Conservation (phyloP, 2,888 invertebrate species). For the Nycteola revayana region DNA sequence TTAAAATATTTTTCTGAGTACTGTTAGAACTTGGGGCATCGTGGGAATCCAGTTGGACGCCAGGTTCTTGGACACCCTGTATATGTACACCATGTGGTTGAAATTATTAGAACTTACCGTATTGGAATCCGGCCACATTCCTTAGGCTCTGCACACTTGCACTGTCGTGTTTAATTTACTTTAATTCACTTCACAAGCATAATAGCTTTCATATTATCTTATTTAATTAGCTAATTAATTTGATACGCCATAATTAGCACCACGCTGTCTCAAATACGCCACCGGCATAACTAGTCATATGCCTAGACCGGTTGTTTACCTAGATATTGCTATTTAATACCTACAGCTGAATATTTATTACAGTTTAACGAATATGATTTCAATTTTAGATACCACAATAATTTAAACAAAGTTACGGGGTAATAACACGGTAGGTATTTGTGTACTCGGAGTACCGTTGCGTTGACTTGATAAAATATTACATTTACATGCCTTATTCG, state of each 20-base stretch:
- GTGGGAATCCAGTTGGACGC: no score
- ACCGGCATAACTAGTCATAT: conserved; percentile 19
- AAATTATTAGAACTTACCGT: conserved; percentile 39
- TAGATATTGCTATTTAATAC: conserved; percentile 4
- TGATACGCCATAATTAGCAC: conserved; percentile 26
- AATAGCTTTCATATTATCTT: conserved; percentile 31
- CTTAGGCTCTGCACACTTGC: conserved; percentile 67
- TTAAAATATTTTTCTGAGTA: no score
- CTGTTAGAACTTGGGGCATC: no score
- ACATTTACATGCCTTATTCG: conserved; percentile 35
- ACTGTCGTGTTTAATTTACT: conserved; percentile 56
- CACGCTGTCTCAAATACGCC: conserved; percentile 26
- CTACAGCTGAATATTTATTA: neutral
- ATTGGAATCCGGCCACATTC: conserved; percentile 71
- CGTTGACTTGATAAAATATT: conserved; percentile 19
- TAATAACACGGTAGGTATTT: no score
- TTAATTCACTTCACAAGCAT: conserved; percentile 44
- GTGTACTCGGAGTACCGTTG: neutral
- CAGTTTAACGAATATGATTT: conserved; percentile 10
- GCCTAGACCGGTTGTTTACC: conserved; percentile 14
- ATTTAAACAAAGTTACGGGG: conserved; percentile 4
- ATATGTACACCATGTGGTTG: no score
- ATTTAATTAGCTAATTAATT: conserved; percentile 39
- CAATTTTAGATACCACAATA: conserved; percentile 11
- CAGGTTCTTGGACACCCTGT: no score